Conservation (phyloP, 1,140 invertebrate genomes). For the Phocides pigmalion region DNA sequence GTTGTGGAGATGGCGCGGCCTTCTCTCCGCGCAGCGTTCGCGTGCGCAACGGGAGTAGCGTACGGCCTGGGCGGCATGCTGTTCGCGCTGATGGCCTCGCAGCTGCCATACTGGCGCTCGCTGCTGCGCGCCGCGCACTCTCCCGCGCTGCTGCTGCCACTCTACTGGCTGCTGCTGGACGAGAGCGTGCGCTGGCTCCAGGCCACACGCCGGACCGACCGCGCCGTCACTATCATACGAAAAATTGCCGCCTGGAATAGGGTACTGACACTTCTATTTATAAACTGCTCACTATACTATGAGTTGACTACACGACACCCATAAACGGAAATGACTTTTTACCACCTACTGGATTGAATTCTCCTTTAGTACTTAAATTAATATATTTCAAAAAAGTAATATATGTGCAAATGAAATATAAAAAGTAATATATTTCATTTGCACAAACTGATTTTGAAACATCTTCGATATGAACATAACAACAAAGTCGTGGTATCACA, state of each 20-base stretch:
- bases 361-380: too few relatives aligned
- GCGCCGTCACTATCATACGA: constrained; percentile 42
- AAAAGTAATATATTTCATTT: too few relatives aligned
- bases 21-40: constrained; percentile 62
- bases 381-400: too few relatives aligned
- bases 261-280: too few relatives aligned
- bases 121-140: constrained; percentile 55
- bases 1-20: constrained; percentile 69
- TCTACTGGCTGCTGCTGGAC: constrained; percentile 64
- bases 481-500: too few relatives aligned
- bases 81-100: constrained; percentile 56
- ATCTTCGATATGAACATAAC: too few relatives aligned
- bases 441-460: too few relatives aligned
- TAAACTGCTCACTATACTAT: too few relatives aligned
- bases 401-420: too few relatives aligned
- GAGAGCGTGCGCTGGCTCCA: constrained; percentile 87
- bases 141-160: constrained; percentile 65
- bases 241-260: constrained; percentile 68
- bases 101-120: constrained; percentile 55
- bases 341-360: too few relatives aligned
- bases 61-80: constrained; percentile 67
- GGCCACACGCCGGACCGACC: constrained; percentile 67
- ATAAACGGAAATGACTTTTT: too few relatives aligned
- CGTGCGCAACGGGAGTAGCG: constrained; percentile 64
- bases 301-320: too few relatives aligned